These are phyloP conservation scores for Amphilophus citrinellus DNA, from an alignment of 2,113 vertebrate genomes.

Conservation along the genomic window DNA sequence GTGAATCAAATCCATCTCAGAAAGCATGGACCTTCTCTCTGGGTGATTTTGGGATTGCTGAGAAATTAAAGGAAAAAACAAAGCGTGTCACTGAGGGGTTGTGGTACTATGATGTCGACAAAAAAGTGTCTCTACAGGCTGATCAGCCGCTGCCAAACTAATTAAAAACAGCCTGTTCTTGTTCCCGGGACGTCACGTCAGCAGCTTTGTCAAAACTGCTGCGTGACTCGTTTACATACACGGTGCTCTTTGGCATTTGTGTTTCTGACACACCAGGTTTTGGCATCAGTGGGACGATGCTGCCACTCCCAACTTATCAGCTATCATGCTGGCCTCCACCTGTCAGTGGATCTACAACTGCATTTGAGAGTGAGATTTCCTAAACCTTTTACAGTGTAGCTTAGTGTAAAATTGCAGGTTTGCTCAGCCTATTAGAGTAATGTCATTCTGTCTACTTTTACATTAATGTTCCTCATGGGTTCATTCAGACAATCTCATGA, in stretches of 20 bases:
- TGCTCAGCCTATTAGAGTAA: too few relatives aligned
- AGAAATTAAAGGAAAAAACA: neutral
- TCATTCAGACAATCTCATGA: too few relatives aligned
- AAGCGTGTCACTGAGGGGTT: neutral
- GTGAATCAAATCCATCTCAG: neutral
- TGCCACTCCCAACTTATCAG: too few relatives aligned
- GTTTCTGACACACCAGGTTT: neutral
- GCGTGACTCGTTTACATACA: neutral
- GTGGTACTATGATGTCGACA: neutral
- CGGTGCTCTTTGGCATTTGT: neutral
- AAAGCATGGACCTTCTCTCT: neutral
- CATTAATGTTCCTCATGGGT: too few relatives aligned
- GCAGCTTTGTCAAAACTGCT: neutral
- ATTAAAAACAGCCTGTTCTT: neutral
- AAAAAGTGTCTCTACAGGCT: too few relatives aligned
- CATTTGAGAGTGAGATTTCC: too few relatives aligned
- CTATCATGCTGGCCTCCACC: neutral
- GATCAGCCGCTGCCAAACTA: neutral
- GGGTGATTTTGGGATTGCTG: rapidly evolving
- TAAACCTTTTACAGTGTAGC: too few relatives aligned
- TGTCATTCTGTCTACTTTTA: too few relatives aligned
- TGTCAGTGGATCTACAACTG: too few relatives aligned
- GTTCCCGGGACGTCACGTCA: neutral
- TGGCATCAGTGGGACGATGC: too few relatives aligned
- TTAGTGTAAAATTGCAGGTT: too few relatives aligned